These are phyloP conservation scores for Tuta absoluta DNA, from an alignment of 2,888 invertebrate species.

Conservation along the genomic window DNA sequence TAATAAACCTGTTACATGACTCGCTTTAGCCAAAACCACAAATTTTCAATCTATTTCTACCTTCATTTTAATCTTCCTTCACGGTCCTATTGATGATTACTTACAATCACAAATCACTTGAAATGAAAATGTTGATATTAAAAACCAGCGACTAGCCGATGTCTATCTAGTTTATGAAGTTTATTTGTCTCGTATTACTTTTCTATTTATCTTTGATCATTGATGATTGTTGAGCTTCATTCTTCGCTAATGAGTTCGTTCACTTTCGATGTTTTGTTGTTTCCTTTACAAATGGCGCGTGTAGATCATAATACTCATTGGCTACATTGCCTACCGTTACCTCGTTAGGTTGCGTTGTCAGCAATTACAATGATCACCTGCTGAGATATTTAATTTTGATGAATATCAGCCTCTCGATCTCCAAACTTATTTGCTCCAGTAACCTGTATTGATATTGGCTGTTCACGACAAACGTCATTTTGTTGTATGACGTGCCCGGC, in stretches of 20 bases:
- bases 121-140: background rate
- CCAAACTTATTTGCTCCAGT: constrained; percentile 61
- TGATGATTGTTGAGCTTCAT: constrained; percentile 1
- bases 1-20: constrained; percentile 66
- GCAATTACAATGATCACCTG: constrained; percentile 61
- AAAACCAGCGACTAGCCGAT: background rate
- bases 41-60: constrained; percentile 12
- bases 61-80: constrained; percentile 2
- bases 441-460: constrained; percentile 62
- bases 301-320: constrained; percentile 19
- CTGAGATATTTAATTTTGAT: constrained; percentile 72
- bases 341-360: constrained; percentile 43
- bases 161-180: background rate
- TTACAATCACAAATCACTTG: constrained; percentile 9
- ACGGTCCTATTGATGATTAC: constrained; percentile 1
- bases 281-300: constrained; percentile 10
- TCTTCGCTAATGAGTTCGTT: constrained; percentile 6
- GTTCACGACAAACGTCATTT: constrained; percentile 58
- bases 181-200: background rate
- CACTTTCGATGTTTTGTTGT: constrained; percentile 11
- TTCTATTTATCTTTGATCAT: background rate
- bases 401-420: constrained; percentile 60
- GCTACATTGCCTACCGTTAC: constrained; percentile 32
- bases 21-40: constrained; percentile 51
- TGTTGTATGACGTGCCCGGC: constrained; percentile 40